phyloP scores from a whole-genome alignment of 2,797 vertebrate genomes.

The Florisuga fusca region DNA sequence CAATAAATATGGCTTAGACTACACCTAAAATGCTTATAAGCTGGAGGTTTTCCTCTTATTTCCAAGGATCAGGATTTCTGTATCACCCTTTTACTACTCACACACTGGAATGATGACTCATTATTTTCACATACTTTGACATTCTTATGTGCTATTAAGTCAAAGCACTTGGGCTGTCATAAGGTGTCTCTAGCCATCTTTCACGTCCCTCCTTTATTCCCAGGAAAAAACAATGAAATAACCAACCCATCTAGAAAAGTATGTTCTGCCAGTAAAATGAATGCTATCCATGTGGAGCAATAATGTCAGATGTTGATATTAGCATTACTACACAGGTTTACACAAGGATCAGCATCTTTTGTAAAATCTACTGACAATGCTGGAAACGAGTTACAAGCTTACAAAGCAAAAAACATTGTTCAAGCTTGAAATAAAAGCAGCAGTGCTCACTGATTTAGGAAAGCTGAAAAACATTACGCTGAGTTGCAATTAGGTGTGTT shows the following conservation, averaged over 20 bases:
- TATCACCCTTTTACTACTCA: background rate
- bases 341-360: background rate
- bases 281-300: accelerated
- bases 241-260: background rate
- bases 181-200: background rate
- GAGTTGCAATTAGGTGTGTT: background rate
- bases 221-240: background rate
- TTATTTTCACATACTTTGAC: background rate
- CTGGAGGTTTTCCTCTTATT: background rate
- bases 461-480: background rate
- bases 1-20: background rate
- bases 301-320: background rate
- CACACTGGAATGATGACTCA: background rate
- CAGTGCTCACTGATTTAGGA: background rate
- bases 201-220: background rate
- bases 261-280: background rate
- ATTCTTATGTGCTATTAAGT: background rate
- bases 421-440: background rate
- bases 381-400: background rate
- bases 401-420: background rate
- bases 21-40: background rate
- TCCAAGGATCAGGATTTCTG: background rate
- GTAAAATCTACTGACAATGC: background rate
- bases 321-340: background rate
- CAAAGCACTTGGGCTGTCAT: background rate